These are phyloP conservation scores for Endotricha flammealis DNA, from an alignment of 2,888 invertebrate species.

Conservation along the genomic window DNA sequence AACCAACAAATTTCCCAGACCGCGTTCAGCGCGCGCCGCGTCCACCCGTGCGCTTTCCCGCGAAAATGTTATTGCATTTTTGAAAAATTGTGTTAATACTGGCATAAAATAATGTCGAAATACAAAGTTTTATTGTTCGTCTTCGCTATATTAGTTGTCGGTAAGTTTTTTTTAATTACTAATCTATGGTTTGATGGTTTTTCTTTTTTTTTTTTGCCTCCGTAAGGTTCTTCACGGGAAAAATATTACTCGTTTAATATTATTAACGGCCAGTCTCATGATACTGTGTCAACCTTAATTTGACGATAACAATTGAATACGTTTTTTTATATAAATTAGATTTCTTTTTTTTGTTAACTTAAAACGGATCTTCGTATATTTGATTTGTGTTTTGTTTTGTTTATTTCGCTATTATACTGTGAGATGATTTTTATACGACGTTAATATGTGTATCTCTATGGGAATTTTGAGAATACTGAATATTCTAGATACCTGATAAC, in stretches of 20 bases:
- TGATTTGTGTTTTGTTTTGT: no score
- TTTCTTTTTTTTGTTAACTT: no score
- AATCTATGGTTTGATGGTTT: not conserved
- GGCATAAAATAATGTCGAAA: conserved; percentile 50
- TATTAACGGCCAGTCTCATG: no score
- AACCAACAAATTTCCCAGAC: conserved; percentile 24
- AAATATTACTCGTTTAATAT: not conserved
- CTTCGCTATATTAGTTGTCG: conserved; percentile 48
- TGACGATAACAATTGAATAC: no score
- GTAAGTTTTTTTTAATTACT: conserved; percentile 36
- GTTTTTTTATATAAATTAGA: no score
- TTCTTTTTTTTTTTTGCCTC: not conserved
- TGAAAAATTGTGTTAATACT: conserved; percentile 34
- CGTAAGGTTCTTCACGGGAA: not conserved
- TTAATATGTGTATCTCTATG: no score
- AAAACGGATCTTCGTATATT: no score
- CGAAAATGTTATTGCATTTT: conserved; percentile 26
- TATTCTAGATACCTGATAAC: no score
- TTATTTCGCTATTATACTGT: no score
- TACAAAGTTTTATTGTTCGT: conserved; percentile 45
- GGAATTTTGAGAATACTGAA: no score
- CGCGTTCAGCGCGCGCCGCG: conserved; percentile 39
- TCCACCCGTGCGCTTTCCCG: conserved; percentile 29
- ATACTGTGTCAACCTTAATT: no score
- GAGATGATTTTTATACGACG: no score